A percentile compares a stretch with the other conserved stretches of the same genome.
Conservation (phyloP, 2,888 invertebrate species). For the Dicyrtoma fusca region DNA sequence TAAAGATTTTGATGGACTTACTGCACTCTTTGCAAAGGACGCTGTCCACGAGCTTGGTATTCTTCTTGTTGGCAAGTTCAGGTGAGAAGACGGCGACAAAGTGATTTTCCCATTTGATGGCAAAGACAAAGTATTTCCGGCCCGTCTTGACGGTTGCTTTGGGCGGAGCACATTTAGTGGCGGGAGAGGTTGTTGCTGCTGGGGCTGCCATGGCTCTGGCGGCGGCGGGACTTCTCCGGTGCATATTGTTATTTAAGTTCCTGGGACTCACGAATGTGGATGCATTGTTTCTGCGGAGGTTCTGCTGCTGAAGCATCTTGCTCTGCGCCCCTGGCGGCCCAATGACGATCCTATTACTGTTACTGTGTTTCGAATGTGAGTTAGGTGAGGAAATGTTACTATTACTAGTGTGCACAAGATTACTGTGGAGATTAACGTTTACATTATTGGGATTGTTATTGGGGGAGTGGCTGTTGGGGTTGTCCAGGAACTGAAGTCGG, state of each 20-base stretch:
- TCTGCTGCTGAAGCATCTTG: slow-evolving; percentile 23
- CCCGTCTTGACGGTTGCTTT: slow-evolving; percentile 56
- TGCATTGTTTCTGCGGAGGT: slow-evolving; percentile 13
- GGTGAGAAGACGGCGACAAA: slow-evolving; percentile 56
- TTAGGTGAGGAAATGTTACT: slow-evolving; percentile 14
- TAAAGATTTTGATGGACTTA: slow-evolving; percentile 41
- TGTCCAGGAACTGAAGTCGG: slow-evolving; percentile 57
- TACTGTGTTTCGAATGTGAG: slow-evolving; percentile 30
- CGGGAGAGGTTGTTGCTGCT: not conserved
- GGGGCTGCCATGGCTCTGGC: no score
- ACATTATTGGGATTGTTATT: slow-evolving; percentile 31
- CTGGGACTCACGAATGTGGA: not conserved
- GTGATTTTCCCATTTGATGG: slow-evolving; percentile 54
- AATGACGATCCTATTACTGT: slow-evolving; percentile 23
- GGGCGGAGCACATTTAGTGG: slow-evolving; percentile 52
- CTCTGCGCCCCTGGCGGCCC: slow-evolving; percentile 15
- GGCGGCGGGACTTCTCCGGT: slow-evolving; percentile 6
- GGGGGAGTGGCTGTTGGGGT: slow-evolving; percentile 37
- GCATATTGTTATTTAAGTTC: slow-evolving; percentile 17
- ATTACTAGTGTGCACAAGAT: slow-evolving; percentile 29
- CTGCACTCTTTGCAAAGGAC: slow-evolving; percentile 56
- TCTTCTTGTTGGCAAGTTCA: slow-evolving; percentile 56
- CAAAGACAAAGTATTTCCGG: slow-evolving; percentile 56
- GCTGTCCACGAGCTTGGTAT: slow-evolving; percentile 54
- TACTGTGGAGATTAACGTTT: slow-evolving; percentile 45